These are phyloP conservation scores for Volucella zonaria DNA, from an alignment of 2,888 invertebrate genomes.

Conservation along the genomic window DNA sequence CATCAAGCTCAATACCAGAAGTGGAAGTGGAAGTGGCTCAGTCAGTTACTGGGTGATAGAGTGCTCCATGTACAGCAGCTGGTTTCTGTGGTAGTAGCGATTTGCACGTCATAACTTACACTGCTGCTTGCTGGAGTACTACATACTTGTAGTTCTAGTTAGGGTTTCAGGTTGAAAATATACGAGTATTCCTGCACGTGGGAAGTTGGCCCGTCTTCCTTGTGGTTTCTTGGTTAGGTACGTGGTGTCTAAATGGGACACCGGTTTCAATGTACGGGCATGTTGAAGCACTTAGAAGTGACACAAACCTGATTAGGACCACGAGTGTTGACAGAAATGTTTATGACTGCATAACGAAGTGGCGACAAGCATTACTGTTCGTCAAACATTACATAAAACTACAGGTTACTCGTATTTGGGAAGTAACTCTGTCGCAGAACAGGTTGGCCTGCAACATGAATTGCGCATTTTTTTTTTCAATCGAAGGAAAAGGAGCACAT, in stretches of 20 bases:
- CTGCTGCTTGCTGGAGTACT: not conserved
- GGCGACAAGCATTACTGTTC: conserved; percentile 53
- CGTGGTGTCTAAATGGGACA: conserved; percentile 10
- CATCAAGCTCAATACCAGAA: conserved; percentile 52
- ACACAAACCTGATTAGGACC: conserved; percentile 67
- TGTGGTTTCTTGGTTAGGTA: conserved; percentile 25
- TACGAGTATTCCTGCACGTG: conserved; percentile 44
- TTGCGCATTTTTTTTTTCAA: not conserved
- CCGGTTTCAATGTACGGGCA: conserved; percentile 47
- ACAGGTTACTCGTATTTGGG: conserved; percentile 20
- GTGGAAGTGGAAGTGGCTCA: conserved; percentile 60
- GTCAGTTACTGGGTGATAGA: conserved; percentile 71
- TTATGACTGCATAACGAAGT: conserved; percentile 56
- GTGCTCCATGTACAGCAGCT: conserved; percentile 37
- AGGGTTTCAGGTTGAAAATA: conserved; percentile 9
- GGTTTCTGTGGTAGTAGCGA: conserved; percentile 31
- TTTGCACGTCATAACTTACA: conserved; percentile 55
- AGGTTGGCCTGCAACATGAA: too few species aligned
- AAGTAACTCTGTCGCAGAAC: not conserved
- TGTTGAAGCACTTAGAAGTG: conserved; percentile 66
- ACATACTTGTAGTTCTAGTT: conserved; percentile 40
- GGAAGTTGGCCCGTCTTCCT: conserved; percentile 39
- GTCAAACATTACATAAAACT: conserved; percentile 27
- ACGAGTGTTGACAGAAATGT: conserved; percentile 55
- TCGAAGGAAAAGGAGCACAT: not conserved